Conservation (phyloP, 2,888 invertebrate species). For the Apamea anceps region DNA sequence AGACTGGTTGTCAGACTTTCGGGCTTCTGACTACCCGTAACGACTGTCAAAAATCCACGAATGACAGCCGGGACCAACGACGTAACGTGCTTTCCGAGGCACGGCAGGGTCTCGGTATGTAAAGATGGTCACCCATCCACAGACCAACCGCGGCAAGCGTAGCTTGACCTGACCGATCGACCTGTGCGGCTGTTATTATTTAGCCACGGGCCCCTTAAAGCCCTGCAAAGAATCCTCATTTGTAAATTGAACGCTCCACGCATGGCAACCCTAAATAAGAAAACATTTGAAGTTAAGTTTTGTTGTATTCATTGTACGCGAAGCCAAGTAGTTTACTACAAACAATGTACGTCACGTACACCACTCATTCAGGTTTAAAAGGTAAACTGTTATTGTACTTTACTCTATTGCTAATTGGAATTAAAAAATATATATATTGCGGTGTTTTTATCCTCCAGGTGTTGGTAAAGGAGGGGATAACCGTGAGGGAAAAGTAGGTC, state of each 20-base stretch:
- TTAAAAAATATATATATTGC: conserved; percentile 4
- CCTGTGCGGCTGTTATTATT: too few species aligned
- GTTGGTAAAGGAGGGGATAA: not conserved
- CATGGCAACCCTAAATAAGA: not conserved
- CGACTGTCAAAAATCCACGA: too few species aligned
- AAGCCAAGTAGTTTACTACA: conserved; percentile 40
- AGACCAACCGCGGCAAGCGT: too few species aligned
- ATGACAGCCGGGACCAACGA: too few species aligned
- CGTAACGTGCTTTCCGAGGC: too few species aligned
- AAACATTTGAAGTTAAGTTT: conserved; percentile 35
- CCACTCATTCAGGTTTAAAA: conserved; percentile 36
- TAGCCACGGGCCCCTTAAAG: too few species aligned
- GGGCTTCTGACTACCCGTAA: too few species aligned
- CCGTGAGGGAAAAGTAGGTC: not conserved
- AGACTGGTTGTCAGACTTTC: too few species aligned
- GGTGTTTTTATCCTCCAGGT: not conserved
- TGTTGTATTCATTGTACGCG: conserved; percentile 35
- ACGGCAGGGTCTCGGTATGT: too few species aligned
- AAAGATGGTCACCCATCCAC: too few species aligned
- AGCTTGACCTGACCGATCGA: too few species aligned
- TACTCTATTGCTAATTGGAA: conserved; percentile 12
- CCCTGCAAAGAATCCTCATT: not conserved
- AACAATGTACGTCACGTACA: conserved; percentile 50
- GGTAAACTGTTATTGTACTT: conserved; percentile 29
- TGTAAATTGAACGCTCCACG: too few species aligned